Conservation (phyloP, 2,797 vertebrate genomes). For the Rhinatrema bivittatum region DNA sequence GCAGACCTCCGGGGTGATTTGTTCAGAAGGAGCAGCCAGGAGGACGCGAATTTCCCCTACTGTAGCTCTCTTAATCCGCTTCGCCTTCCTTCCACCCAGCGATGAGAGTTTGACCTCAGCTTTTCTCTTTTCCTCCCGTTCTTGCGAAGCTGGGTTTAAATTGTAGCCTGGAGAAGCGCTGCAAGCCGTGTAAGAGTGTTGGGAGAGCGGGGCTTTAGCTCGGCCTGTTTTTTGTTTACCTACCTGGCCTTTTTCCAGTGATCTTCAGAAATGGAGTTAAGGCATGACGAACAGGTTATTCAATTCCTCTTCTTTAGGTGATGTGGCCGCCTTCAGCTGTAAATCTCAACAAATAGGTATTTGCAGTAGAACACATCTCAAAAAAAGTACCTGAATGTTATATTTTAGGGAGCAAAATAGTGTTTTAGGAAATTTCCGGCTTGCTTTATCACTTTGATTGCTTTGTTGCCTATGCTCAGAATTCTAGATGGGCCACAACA, state of each 20-base stretch:
- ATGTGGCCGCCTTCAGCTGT: too few species aligned
- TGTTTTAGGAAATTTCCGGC: too few species aligned
- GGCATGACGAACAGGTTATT: too few species aligned
- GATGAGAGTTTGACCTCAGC: not conserved
- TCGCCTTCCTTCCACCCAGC: not conserved
- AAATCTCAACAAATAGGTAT: too few species aligned
- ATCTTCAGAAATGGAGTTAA: not conserved
- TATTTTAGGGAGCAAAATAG: too few species aligned
- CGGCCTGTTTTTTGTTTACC: slow-evolving; percentile 27
- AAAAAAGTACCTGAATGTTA: too few species aligned
- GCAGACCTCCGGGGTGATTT: slow-evolving; percentile 46
- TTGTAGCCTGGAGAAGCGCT: not conserved
- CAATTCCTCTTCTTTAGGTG: too few species aligned
- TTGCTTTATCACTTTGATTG: too few species aligned
- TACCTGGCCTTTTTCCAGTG: slow-evolving; percentile 11
- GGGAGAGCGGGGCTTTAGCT: slow-evolving; percentile 15
- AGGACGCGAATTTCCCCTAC: slow-evolving; percentile 12
- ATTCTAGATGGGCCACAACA: too few species aligned
- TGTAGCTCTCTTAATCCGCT: not conserved
- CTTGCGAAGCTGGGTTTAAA: slow-evolving; percentile 23
- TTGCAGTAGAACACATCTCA: too few species aligned
- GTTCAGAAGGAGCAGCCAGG: slow-evolving; percentile 51
- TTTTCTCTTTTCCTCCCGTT: slow-evolving; percentile 19
- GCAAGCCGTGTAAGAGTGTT: not conserved
- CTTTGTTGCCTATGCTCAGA: too few species aligned